Evolutionary conservation across 1,140 invertebrate species (phyloP).

Genomic region (Euglossa dilemma): DNA sequence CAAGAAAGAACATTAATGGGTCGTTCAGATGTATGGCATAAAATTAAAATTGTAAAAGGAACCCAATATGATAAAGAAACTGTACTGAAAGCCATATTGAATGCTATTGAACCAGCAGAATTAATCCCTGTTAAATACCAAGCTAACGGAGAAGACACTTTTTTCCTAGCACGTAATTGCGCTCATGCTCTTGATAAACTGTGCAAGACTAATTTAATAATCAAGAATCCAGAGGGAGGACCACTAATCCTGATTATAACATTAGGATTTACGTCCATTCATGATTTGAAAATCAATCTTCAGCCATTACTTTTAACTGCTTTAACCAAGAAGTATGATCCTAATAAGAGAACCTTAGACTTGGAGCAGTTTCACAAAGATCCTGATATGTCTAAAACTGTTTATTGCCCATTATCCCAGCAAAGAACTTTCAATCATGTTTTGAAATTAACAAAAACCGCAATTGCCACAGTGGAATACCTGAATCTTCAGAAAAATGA

Average conservation of each 20-base stretch:
- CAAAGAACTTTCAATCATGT: conserved; percentile 80
- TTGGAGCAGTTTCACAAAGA: conserved; percentile 81
- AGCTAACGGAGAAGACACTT: conserved; percentile 72
- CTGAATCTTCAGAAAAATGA: conserved; percentile 81
- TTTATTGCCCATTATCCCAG: conserved; percentile 82
- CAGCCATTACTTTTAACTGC: conserved; percentile 77
- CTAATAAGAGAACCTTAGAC: conserved; percentile 73
- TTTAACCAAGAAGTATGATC: conserved; percentile 77
- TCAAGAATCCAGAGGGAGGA: conserved; percentile 76
- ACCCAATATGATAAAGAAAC: conserved; percentile 76
- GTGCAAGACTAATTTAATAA: conserved; percentile 80
- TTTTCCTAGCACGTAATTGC: conserved; percentile 82
- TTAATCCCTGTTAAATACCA: conserved; percentile 82
- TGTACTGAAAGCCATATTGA: conserved; percentile 81
- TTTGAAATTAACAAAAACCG: conserved; percentile 78
- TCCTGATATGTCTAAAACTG: conserved; percentile 76
- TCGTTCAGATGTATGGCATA: conserved; percentile 77
- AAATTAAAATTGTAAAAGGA: conserved; percentile 73
- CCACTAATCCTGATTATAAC: conserved; percentile 79
- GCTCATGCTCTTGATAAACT: conserved; percentile 81
- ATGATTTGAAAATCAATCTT: conserved; percentile 81
- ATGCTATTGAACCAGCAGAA: conserved; percentile 80
- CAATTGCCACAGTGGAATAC: conserved; percentile 72
- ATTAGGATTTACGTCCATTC: conserved; percentile 79
- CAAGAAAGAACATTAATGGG: conserved; percentile 76